Conservation (phyloP, 2,797 vertebrate species). For the Sebastes steindachneri region DNA sequence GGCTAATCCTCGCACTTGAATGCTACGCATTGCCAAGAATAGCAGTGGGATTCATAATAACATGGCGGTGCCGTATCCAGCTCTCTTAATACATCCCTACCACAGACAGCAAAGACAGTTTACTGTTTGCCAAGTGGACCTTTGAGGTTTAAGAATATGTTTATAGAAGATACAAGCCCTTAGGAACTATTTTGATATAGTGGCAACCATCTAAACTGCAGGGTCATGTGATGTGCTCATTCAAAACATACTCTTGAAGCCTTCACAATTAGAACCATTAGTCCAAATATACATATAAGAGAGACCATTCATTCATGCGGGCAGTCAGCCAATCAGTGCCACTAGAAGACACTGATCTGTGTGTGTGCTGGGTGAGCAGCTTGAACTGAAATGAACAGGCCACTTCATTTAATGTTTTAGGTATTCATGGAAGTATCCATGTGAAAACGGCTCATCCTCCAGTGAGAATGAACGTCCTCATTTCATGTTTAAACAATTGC, state of each 20-base stretch:
- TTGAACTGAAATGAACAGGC: constrained; percentile 33
- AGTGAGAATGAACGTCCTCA: neutral
- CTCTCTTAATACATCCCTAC: neutral
- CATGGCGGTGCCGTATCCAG: too few species aligned
- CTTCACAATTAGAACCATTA: neutral
- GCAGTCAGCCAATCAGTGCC: constrained; percentile 27
- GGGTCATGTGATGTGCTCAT: neutral
- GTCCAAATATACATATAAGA: constrained; percentile 17
- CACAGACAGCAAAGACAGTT: neutral
- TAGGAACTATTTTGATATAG: neutral
- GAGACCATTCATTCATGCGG: constrained; percentile 23
- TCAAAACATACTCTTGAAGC: neutral
- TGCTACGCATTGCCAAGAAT: neutral
- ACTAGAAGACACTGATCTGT: constrained; percentile 34
- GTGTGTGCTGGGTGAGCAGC: constrained; percentile 27
- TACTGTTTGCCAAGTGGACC: neutral
- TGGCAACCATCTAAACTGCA: neutral
- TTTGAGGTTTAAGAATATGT: neutral
- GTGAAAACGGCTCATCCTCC: neutral
- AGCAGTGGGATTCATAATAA: neutral
- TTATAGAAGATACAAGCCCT: neutral
- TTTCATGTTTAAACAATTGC: constrained; percentile 5
- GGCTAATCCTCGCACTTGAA: neutral
- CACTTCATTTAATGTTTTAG: constrained; percentile 31
- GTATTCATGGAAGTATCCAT: constrained; percentile 9